phyloP scores from a whole-genome alignment of 2,113 vertebrate species.

The Gopherus flavomarginatus region DNA sequence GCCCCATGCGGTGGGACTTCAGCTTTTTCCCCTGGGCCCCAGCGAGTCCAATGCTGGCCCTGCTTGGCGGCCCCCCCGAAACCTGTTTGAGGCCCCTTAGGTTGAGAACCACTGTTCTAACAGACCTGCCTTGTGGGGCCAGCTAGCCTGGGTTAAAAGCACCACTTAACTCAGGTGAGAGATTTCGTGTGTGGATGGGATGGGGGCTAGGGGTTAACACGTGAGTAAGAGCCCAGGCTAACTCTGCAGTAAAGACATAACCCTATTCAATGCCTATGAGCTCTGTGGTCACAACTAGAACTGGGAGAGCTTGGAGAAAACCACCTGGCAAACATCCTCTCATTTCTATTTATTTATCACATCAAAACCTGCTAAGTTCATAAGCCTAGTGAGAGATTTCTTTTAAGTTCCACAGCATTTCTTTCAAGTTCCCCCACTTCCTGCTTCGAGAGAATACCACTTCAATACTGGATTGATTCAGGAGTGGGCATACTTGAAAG shows the following conservation, averaged over 20 bases:
- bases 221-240: background rate
- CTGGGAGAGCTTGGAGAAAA: conserved; percentile 10
- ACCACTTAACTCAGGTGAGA: background rate
- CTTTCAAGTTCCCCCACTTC: background rate
- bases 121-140: background rate
- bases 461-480: background rate
- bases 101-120: background rate
- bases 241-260: background rate
- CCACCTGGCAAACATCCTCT: conserved; percentile 14
- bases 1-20: too few species aligned
- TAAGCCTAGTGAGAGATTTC: background rate
- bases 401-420: background rate
- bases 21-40: too few species aligned
- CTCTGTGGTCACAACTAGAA: background rate
- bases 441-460: background rate
- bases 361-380: background rate
- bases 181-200: background rate
- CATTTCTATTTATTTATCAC: conserved; percentile 70
- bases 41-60: too few species aligned
- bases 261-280: background rate
- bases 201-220: background rate
- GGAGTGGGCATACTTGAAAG: background rate
- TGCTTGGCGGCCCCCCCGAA: too few species aligned
- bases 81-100: too few species aligned
- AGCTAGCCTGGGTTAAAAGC: background rate